Percentiles rank a stretch among this genome's conserved stretches.
These are phyloP conservation scores for Anoncus sp. DNA, from an alignment of 2,888 invertebrate genomes.

Conservation along the genomic window DNA sequence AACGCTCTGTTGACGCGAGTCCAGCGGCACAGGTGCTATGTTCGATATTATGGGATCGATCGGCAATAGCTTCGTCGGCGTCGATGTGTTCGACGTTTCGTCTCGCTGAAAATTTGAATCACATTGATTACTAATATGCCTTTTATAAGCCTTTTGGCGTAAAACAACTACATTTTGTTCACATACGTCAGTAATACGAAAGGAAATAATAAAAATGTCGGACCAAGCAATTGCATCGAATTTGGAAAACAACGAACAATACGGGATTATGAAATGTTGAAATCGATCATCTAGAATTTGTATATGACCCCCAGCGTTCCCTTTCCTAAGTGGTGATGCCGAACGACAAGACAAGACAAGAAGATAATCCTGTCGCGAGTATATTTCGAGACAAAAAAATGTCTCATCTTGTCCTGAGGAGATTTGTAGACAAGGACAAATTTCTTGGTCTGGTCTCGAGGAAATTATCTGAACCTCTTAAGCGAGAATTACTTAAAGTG, in stretches of 20 bases:
- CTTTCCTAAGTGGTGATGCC: too few relatives aligned
- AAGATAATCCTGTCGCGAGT: too few relatives aligned
- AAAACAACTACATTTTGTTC: conserved; percentile 3
- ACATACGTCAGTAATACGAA: not conserved
- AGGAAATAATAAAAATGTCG: not conserved
- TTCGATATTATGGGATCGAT: conserved; percentile 82
- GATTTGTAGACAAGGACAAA: too few relatives aligned
- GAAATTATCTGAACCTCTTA: too few relatives aligned
- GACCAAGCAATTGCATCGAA: not conserved
- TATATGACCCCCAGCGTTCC: too few relatives aligned
- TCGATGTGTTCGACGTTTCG: conserved; percentile 81
- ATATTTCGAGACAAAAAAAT: too few relatives aligned
- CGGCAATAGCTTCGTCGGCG: conserved; percentile 80
- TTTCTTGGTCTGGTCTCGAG: too few relatives aligned
- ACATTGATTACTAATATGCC: not conserved
- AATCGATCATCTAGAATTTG: not conserved
- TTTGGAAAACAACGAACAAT: not conserved
- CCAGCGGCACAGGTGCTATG: conserved; percentile 75
- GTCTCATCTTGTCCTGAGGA: too few relatives aligned
- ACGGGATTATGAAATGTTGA: not conserved
- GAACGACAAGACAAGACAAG: too few relatives aligned
- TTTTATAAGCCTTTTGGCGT: not conserved
- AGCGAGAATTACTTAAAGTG: too few relatives aligned
- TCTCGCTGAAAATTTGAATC: conserved; percentile 79
- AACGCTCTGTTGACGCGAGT: conserved; percentile 71